These are phyloP conservation scores for Marisa cornuarietis DNA, from an alignment of 1,140 invertebrate genomes.

Conservation along the genomic window DNA sequence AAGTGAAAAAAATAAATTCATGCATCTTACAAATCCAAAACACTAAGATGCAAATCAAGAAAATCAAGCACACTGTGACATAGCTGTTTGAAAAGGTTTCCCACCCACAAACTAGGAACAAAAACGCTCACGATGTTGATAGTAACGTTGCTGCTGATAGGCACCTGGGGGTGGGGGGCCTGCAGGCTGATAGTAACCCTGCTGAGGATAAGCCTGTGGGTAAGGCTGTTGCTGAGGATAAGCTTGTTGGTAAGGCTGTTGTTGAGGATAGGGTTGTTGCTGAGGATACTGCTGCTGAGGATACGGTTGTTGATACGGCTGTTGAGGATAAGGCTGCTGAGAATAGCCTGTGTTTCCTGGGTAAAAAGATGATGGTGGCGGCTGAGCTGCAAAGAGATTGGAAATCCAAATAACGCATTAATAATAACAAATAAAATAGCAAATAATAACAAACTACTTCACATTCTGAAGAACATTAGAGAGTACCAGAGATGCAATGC, in stretches of 20 bases:
- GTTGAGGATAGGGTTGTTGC: conserved; percentile 28
- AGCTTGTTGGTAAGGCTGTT: conserved; percentile 23
- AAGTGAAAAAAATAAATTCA: no score
- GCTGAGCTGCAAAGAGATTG: background rate
- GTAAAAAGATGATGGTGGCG: background rate
- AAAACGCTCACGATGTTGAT: background rate
- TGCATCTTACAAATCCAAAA: no score
- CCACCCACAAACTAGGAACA: no score
- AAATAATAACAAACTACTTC: no score
- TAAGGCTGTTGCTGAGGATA: conserved; percentile 13
- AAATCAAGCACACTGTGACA: background rate
- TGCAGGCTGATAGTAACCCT: conserved; percentile 20
- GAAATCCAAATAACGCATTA: background rate
- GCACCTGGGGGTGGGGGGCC: conserved; percentile 23
- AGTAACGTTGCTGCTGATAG: conserved; percentile 26
- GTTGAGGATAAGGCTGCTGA: conserved; percentile 32
- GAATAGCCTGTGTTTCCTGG: conserved; percentile 24
- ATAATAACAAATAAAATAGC: no score
- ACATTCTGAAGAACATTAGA: no score
- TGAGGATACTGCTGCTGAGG: conserved; percentile 26
- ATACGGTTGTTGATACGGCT: conserved; percentile 25
- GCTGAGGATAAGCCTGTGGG: conserved; percentile 31
- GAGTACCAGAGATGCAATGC: no score
- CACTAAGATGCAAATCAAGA: no score
- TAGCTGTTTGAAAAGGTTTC: no score